Base-by-base conservation (phyloP, 2,797 vertebrate genomes). In the Sorex maritimensis region DNA sequence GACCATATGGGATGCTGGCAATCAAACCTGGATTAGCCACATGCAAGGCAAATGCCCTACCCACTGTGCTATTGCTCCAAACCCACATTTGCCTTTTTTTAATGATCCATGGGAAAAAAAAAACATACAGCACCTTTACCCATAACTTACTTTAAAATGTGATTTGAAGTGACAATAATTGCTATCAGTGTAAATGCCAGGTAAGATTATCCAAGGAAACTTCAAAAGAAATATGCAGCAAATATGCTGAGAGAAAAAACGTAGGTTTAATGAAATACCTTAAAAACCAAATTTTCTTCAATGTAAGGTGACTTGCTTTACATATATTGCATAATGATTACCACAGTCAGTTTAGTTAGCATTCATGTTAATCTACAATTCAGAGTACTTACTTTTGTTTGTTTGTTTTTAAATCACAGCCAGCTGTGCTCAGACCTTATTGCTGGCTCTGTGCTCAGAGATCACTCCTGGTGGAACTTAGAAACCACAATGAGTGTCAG, bases 21-120 rank as follows among this genome's bases (percentile, higher is more conserved):
- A 44, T 44, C 41, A 44, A 44, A 44, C 41, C 41, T 44, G 4
- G 41, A 7, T 44, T 7, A 44, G 41, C 41, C 41, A 44, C 41
- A 44, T 44, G 41, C 7, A 44, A 44, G 41, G 41, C 41, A 44
- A 44, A 5, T 44, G 41, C 41, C 41, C 5, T 44, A 7, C 41
- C 41, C 34, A 34, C 34, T 34, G 34, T 34, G 2, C 34, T 44
- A 44, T 44, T 44, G 41, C 7, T 44, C 41, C 41, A 44, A 81
- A 93, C 5, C 78, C 72, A 74, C 84, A 90, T 81, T 63, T 19
- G 84, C 34, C 34, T 91, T 46, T 85, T 58, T 12, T 89, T 81
- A 95, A 92, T 87, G 67, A 79, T 78, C 63, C 68, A 46, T 44
- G 89, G n/a, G 55, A 95, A 94, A 96, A 77, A 96, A 77, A 34